Base-by-base conservation (phyloP, 1,140 invertebrate species). In the Listronotus bonariensis region DNA sequence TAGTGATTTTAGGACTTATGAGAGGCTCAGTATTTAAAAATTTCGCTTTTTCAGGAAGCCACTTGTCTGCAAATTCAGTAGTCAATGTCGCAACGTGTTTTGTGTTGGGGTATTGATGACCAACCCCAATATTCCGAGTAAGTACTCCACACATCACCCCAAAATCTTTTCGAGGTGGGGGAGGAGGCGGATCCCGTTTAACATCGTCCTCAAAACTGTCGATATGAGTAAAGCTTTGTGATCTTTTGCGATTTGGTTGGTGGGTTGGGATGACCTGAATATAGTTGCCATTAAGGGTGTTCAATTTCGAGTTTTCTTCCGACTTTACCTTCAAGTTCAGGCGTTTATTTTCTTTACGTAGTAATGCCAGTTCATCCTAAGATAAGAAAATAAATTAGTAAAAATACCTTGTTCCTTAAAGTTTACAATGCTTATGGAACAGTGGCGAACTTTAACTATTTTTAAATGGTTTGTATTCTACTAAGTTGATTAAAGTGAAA, bases 261-360 rank as follows among this genome's bases (percentile, higher is more conserved):
- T 40, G 18, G 49, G 15, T 8, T 41, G 41, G 36, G 7, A 31
- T n/a, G n/a, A 41, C 11, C 3, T 40, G 36, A 71, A n/a, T 45
- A 36, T 70, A 74, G 61, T 69, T 80, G 15, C 77, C 81, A 68
- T 78, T 79, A 56, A 79, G 76, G 9, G 79, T 78, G 68, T 82
- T 72, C 62, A 78, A 72, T 46, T 78, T 77, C 52, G 72, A 54
- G 17, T 63, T 77, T 55, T 71, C 78, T 70, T 76, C 80, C 62
- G 66, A 78, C 75, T 81, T 80, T 10, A 90, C 77, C 73, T 87
- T 84, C 32, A 83, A 77, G 49, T 84, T 72, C 57, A 93, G 75
- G 26, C 85, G 82, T 14, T 87, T 80, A 66, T 92, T 92, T 77
- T 93, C 91, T 68, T 90, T 86, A 72, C 90, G 87, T 52, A 93